Base-by-base conservation (phyloP, 2,113 vertebrate species). In the Cynocephalus volans region DNA sequence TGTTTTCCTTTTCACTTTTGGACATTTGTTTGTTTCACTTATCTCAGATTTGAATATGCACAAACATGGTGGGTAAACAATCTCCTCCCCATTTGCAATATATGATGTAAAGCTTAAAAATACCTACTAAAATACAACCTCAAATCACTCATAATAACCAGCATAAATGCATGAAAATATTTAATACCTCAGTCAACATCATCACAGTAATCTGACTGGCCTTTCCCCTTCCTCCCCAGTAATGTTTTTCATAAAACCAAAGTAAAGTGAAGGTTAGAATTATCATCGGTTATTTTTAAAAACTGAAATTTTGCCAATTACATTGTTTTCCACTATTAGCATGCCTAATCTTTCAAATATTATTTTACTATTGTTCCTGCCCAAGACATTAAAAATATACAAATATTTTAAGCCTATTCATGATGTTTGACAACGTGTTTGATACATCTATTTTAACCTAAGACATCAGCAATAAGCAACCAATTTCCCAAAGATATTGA, bases 361-460 rank as follows among this genome's bases (percentile, higher is more conserved):
- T 85, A 86, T 80, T 91, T 85, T 87, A 86, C 80, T 52, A 83
- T 31, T 90, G 33, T 69, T 83, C 41, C 62, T 88, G 36, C 45
- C 31, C 19, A 67, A 70, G 58, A 79, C 28, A 87, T 90, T 83
- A 33, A 36, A 72, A 72, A 82, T 33, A 85, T 72, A 93, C 41
- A 85, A 58, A 70, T 70, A 84, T 70, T 72, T 81, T 69, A 67
- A 64, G 15, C 26, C 54, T 90, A 69, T 75, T 92, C 73, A 82
- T 15, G 19, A 28, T 84, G 24, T 79, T 81, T 92, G 54, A 91
- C 67, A 92, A 4, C 5, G 3, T 89, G 15, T 82, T 64, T 93
- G 67, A 94, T 77, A 85, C 4, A 91, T 13, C n/a, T 75, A 93
- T 82, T 95, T 97, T 97, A 70, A 95, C 33, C 69, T 73, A 92